A percentile compares a stretch with the other conserved stretches of the same genome.
Conservation (phyloP, 2,888 invertebrate genomes). For the Lysandra bellargus region DNA sequence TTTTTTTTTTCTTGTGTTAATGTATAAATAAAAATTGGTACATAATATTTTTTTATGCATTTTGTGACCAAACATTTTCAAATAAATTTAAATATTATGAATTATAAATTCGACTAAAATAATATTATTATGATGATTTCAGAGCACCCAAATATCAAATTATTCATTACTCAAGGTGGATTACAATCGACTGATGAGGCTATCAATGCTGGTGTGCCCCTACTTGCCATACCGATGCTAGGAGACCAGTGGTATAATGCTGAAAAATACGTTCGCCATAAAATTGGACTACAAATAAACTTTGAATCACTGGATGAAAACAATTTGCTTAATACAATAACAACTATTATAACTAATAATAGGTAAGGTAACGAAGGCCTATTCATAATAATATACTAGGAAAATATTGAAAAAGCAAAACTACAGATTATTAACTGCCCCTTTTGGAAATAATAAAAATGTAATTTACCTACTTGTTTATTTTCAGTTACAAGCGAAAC, state of each 20-base stretch:
- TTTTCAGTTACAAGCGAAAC: constrained; percentile 45
- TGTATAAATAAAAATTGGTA: too few relatives aligned
- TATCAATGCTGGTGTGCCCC: constrained; percentile 58
- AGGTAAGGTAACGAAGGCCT: constrained; percentile 36
- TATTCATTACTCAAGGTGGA: constrained; percentile 72
- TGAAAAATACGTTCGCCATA: constrained; percentile 47
- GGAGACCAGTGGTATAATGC: constrained; percentile 63
- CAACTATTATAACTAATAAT: constrained; percentile 40
- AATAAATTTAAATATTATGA: not conserved
- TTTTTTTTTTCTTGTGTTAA: too few relatives aligned
- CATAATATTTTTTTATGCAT: too few relatives aligned
- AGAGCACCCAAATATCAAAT: constrained; percentile 67
- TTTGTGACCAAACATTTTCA: too few relatives aligned
- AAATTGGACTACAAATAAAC: constrained; percentile 54
- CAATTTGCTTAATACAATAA: constrained; percentile 44
- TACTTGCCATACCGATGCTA: constrained; percentile 62
- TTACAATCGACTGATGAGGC: constrained; percentile 68
- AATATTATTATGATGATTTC: constrained; percentile 32
- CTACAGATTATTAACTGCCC: not conserved
- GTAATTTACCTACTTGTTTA: not conserved
- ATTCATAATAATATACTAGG: too few relatives aligned
- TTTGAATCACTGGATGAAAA: constrained; percentile 48
- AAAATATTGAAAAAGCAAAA: not conserved
- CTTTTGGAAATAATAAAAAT: not conserved
- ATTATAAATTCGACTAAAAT: not conserved